Evolutionary conservation across 2,113 vertebrate species (phyloP).

Genomic region (Corythoichthys haematopterus): DNA sequence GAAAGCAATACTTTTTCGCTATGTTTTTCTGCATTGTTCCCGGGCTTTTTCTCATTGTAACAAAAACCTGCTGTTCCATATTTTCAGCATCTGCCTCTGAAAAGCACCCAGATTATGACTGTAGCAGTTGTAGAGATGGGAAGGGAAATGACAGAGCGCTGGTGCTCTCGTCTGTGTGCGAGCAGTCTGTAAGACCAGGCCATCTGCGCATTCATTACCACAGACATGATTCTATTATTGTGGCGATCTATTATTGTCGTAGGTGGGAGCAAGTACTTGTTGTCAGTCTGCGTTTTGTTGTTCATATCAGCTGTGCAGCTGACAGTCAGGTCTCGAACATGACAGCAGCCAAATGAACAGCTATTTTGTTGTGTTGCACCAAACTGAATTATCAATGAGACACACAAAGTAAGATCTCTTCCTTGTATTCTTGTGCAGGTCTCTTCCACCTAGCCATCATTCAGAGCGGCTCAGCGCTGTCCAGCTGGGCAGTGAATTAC

Average conservation of each 20-base stretch:
- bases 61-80: constrained; percentile 20
- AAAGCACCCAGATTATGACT: constrained; percentile 30
- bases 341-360: constrained; percentile 49
- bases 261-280: constrained; percentile 57
- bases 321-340: constrained; percentile 52
- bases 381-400: constrained; percentile 41
- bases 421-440: constrained; percentile 71
- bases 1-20: not conserved
- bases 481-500: constrained; percentile 99
- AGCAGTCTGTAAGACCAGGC: constrained; percentile 55
- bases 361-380: constrained; percentile 33
- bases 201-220: constrained; percentile 69
- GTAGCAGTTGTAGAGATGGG: constrained; percentile 30
- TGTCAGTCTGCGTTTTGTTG: constrained; percentile 61
- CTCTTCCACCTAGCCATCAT: constrained; percentile 98
- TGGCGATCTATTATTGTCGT: constrained; percentile 44
- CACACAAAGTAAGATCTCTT: constrained; percentile 26
- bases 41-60: constrained; percentile 16
- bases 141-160: constrained; percentile 43
- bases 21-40: constrained; percentile 11
- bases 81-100: constrained; percentile 39
- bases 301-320: constrained; percentile 51
- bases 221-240: constrained; percentile 63
- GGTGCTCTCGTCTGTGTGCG: constrained; percentile 53
- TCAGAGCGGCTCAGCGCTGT: constrained; percentile 93